Base-by-base conservation (phyloP, 2,888 invertebrate species). In the Acleris literana region DNA sequence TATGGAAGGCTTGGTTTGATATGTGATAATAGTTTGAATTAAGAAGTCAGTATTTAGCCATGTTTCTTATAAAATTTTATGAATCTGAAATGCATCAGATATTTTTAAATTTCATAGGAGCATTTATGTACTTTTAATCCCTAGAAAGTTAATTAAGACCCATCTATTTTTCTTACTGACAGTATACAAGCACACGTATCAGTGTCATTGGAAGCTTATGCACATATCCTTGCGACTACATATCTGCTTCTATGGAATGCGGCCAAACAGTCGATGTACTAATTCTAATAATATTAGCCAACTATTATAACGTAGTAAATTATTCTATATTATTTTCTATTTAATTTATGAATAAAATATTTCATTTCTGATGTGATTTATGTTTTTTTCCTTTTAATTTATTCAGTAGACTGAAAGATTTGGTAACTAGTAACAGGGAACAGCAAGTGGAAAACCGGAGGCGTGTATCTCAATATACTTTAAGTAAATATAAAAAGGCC, bases 191-290 rank as follows among this genome's bases (percentile, higher is more conserved):
- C 58, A 60, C 13, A 22, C 53, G 52, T 22, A 33, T 56, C 46
- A 58, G 55, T 39, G 39, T 52, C 48, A 54, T 53, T 48, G 39
- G 71, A 72, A 72, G 71, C 72, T 77, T 73, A 68, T 63, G 75
- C 79, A 86, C 86, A 88, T 88, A 87, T 85, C 81, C 74, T 57
- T 65, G 69, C 59, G 69, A 73, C 73, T 73, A 76, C 88, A 89
- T 89, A 89, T 90, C 88, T 90, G 90, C 90, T 90, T 88, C 89
- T 90, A 88, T 88, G 89, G 77, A 84, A 83, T 76, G 76, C 72
- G 74, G 61, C 66, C 66, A 57, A 48, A 62, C 44, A 66, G 55
- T 61, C 74, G 72, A 76, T 75, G 74, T 76, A 61, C 74, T 76
- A 71, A 56, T 53, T n/a, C 17, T 46, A 59, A 29, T 67, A 72